Evolutionary conservation across 2,797 vertebrate species (phyloP), one percentile per base, ranked within the genome.

Genomic region (Bradypodion pumilum): DNA sequence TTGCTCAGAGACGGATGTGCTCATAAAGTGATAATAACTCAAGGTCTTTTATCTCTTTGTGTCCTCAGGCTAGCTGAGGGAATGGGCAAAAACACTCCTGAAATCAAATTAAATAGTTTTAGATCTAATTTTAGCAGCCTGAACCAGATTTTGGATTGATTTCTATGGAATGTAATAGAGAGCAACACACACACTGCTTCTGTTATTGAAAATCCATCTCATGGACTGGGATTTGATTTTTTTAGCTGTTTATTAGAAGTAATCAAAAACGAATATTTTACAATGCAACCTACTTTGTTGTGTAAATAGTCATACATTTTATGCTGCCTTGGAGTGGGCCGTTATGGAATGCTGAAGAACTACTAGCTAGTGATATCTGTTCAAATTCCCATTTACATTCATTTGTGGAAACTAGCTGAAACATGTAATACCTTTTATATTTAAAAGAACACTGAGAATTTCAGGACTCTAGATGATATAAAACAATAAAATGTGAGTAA

Each of bases 91-190:
- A 95, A 92, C 90, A 94, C 87, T 94, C 90, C 77, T 90, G 86
- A 93, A 96, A 95, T 91, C 92, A 94, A 95, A 96, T 95, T 94
- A 95, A 95, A 94, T 89, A 88, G 90, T 93, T 95, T 94, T 94
- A 95, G 92, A 97, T 96, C 93, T 94, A 95, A 96, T 96, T 96
- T 95, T 91, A 91, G 93, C 92, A 87, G 90, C 78, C 91, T 92
- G 90, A 94, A 95, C 90, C 90, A 92, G 95, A 92, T 92, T 93
- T 94, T 87, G 92, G 91, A 94, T 95, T 94, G 94, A 96, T 96
- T 95, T 95, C 91, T 86, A 81, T 90, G 89, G 82, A 94, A 93
- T 94, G 86, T 94, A 93, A 93, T 90, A 93, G 87, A 94, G 85
- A 94, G 82, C 70, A 88, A 82, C 92, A 91, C 86, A 82, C 56